Percentiles rank a stretch among this genome's conserved stretches.
Conservation (phyloP, 2,888 invertebrate species). For the Myathropa florea region DNA sequence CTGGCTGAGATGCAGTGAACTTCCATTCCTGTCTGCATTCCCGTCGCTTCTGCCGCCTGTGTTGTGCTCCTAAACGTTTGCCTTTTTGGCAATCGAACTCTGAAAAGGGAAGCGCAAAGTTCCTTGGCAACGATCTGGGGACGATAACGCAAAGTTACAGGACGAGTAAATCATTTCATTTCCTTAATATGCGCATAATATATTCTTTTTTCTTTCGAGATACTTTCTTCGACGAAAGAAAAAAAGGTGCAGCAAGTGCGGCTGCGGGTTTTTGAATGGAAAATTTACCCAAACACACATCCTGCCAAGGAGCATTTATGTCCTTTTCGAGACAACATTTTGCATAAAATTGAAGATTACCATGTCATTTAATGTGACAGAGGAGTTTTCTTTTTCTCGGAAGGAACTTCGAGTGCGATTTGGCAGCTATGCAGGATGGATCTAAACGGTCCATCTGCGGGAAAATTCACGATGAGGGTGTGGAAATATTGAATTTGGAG, state of each 20-base stretch:
- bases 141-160: conserved; percentile 21
- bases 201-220: not conserved
- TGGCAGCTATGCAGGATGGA: not conserved
- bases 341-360: conserved; percentile 42
- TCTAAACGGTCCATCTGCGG: not conserved
- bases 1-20: conserved; percentile 50
- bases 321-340: not conserved
- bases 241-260: not conserved
- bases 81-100: conserved; percentile 46
- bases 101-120: not conserved
- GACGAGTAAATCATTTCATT: conserved; percentile 37
- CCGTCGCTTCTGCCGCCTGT: not conserved
- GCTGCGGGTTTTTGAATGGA: not conserved
- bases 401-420: not conserved
- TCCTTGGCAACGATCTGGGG: conserved; percentile 34
- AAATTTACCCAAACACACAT: not conserved
- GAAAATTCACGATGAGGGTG: not conserved
- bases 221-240: not conserved
- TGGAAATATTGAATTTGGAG: no score
- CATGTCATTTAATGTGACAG: conserved; percentile 15
- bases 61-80: conserved; percentile 48
- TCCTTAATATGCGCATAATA: conserved; percentile 38
- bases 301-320: not conserved
- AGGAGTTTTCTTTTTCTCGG: not conserved
- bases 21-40: not conserved